phyloP scores from a whole-genome alignment of 2,797 vertebrate genomes.

The Apogon talboti region DNA sequence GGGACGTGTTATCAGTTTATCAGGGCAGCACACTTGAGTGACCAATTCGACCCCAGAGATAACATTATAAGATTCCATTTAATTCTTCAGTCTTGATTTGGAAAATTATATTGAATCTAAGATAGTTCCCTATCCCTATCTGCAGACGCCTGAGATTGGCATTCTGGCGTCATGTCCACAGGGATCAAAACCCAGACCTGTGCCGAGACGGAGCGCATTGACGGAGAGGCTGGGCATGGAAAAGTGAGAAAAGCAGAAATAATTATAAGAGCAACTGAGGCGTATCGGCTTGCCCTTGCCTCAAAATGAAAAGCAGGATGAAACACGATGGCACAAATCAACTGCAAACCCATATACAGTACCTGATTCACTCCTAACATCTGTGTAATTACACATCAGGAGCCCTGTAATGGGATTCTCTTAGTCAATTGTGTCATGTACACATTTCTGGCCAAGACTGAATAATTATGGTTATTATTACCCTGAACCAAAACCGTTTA shows the following conservation, averaged over 20 bases:
- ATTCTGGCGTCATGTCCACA: conserved; percentile 66
- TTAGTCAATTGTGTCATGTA: conserved; percentile 55
- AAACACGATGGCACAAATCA: conserved; percentile 76
- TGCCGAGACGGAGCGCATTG: conserved; percentile 58
- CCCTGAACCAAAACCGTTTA: conserved; percentile 26
- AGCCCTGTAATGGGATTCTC: conserved; percentile 55
- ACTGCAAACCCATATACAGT: conserved; percentile 60
- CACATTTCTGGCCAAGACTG: conserved; percentile 34
- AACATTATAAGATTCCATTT: conserved; percentile 69
- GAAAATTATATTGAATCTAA: conserved; percentile 72
- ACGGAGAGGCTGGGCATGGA: conserved; percentile 69
- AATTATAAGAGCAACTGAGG: conserved; percentile 83
- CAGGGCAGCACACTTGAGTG: conserved; percentile 64
- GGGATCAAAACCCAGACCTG: conserved; percentile 69
- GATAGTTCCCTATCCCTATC: conserved; percentile 57
- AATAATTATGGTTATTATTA: conserved; percentile 63
- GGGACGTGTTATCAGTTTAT: conserved; percentile 63
- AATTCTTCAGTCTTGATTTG: conserved; percentile 71
- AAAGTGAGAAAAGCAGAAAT: conserved; percentile 80
- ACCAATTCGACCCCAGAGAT: conserved; percentile 65
- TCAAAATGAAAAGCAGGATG: conserved; percentile 76
- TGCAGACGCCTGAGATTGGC: conserved; percentile 58
- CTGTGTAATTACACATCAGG: conserved; percentile 73
- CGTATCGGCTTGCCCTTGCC: conserved; percentile 76
- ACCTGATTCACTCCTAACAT: conserved; percentile 70